A percentile compares a stretch with the other conserved stretches of the same genome.
phyloP scores from a whole-genome alignment of 2,797 vertebrate species.

The Masticophis lateralis region DNA sequence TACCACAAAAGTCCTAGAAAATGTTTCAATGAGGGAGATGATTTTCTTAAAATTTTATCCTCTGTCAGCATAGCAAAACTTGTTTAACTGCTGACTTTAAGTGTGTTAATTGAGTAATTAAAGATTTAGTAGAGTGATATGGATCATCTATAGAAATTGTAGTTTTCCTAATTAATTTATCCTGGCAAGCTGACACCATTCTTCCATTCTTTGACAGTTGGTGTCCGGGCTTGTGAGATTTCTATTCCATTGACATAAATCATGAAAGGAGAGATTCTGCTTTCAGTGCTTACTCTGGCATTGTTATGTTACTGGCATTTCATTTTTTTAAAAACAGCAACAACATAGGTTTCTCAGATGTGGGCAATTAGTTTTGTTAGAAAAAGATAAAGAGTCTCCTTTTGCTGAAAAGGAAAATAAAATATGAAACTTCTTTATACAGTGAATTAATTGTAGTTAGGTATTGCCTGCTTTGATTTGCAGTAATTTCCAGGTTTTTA shows the following conservation, averaged over 20 bases:
- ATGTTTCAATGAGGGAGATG: background rate
- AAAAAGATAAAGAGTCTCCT: background rate
- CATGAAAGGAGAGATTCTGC: background rate
- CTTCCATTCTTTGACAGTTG: background rate
- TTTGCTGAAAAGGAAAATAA: background rate
- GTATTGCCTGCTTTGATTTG: background rate
- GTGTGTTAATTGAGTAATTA: slow-evolving; percentile 30
- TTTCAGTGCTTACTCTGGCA: background rate
- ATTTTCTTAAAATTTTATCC: background rate
- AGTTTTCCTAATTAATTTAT: slow-evolving; percentile 36
- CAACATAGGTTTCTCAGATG: background rate
- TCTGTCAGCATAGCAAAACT: slow-evolving; percentile 15
- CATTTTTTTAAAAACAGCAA: background rate
- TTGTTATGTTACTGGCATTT: background rate
- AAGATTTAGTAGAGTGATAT: slow-evolving; percentile 21
- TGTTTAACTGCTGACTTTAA: slow-evolving; percentile 21
- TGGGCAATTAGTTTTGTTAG: background rate
- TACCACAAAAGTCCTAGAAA: background rate
- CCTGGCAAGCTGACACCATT: slow-evolving; percentile 16
- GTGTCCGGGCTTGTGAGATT: background rate
- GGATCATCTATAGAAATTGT: slow-evolving; percentile 30
- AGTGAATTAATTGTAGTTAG: background rate
- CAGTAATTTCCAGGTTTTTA: background rate
- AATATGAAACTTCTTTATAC: background rate
- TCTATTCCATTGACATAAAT: background rate